Evolutionary conservation across 2,113 vertebrate genomes (phyloP).

Genomic region (Willisornis vidua): DNA sequence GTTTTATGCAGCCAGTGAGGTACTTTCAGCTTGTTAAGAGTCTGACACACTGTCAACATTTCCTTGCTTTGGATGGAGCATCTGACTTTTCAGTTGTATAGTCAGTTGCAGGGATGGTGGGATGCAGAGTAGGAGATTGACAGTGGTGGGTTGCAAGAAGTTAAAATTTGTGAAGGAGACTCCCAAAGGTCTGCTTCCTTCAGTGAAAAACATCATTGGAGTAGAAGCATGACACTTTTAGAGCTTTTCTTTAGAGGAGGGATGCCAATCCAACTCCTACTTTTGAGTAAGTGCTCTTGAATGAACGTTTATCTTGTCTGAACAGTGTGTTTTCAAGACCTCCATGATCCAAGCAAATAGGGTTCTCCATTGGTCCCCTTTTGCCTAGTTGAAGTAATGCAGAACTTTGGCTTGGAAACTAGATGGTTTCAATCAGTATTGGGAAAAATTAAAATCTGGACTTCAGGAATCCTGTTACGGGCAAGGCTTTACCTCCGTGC

Average conservation of each 20-base stretch:
- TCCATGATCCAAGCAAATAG: not conserved
- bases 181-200: not conserved
- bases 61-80: not conserved
- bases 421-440: not conserved
- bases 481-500: not conserved
- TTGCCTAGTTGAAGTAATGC: not conserved
- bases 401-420: not conserved
- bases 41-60: not conserved
- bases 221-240: not conserved
- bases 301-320: not conserved
- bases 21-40: not conserved
- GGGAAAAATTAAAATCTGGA: not conserved
- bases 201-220: not conserved
- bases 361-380: not conserved
- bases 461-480: accelerated
- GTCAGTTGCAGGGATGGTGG: not conserved
- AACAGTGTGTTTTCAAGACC: not conserved
- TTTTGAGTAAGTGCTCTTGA: not conserved
- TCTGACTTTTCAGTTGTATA: not conserved
- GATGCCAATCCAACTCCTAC: not conserved
- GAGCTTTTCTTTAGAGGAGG: not conserved
- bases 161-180: not conserved
- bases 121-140: not conserved
- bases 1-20: not conserved
- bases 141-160: not conserved